phyloP scores from a whole-genome alignment of 2,113 vertebrate species.

The Eurypyga helias region DNA sequence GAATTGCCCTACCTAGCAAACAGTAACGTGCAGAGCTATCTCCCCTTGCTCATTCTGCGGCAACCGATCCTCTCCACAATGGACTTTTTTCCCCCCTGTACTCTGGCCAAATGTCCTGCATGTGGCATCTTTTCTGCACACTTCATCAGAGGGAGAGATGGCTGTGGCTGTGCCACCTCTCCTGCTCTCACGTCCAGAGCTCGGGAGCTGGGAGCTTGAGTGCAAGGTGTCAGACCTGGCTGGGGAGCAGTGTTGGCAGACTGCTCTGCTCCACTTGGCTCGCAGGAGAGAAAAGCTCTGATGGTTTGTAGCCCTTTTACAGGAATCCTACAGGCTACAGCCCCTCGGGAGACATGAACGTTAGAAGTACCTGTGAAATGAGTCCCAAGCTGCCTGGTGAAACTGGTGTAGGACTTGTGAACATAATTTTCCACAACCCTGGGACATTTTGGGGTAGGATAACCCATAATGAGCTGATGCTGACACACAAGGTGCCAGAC shows the following conservation, averaged over 20 bases:
- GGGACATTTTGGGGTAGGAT: neutral
- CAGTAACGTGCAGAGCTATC: neutral
- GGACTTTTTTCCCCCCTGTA: neutral
- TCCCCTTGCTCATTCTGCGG: neutral
- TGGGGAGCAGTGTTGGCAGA: constrained; percentile 16
- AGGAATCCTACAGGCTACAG: neutral
- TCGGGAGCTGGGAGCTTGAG: neutral
- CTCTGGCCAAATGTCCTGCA: neutral
- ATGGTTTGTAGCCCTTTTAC: neutral
- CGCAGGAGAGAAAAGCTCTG: neutral
- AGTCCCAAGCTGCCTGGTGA: neutral
- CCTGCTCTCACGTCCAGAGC: neutral
- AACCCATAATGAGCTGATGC: neutral
- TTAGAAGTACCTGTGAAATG: neutral
- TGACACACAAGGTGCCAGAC: neutral
- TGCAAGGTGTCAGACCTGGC: constrained; percentile 51
- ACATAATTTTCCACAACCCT: neutral
- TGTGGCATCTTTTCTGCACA: neutral
- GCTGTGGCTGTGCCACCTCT: neutral
- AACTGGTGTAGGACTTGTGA: neutral
- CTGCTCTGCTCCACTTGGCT: neutral
- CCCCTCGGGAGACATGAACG: neutral
- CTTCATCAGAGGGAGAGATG: constrained; percentile 5
- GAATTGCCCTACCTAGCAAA: neutral
- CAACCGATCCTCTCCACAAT: neutral